Percentiles rank a stretch among this genome's conserved stretches.
Evolutionary conservation across 2,888 invertebrate species (phyloP).

Genomic region (Hemaris fuciformis): DNA sequence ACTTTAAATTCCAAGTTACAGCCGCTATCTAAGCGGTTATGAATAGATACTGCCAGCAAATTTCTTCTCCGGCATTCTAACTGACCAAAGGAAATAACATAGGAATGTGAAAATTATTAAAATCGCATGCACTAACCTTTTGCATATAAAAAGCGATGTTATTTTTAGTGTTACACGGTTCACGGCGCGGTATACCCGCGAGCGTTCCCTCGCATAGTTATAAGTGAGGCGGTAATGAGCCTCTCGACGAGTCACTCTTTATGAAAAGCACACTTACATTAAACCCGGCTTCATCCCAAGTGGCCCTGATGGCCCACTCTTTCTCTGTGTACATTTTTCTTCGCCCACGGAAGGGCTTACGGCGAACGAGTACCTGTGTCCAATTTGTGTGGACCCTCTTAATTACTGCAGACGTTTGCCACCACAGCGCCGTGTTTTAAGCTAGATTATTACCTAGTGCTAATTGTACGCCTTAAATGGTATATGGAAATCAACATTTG

Average conservation of each 20-base stretch:
- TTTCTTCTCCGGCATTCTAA: no score
- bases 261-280: slow-evolving; percentile 9
- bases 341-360: background rate
- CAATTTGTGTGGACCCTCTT: background rate
- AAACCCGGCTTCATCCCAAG: slow-evolving; percentile 2
- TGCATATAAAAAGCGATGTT: background rate
- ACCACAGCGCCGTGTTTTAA: background rate
- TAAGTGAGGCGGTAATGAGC: background rate
- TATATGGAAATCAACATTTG: slow-evolving; percentile 3
- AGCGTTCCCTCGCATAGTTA: background rate
- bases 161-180: background rate
- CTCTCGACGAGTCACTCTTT: background rate
- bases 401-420: background rate
- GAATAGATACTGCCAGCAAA: no score
- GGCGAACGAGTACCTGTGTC: background rate
- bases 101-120: background rate
- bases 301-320: slow-evolving; percentile 4
- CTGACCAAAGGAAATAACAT: no score
- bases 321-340: background rate
- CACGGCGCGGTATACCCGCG: background rate
- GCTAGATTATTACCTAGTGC: background rate
- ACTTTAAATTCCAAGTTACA: no score
- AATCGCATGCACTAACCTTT: background rate
- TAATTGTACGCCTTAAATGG: slow-evolving; percentile 1
- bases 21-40: no score